Percentiles rank a stretch among this genome's conserved stretches.
These are phyloP conservation scores for Coelopa frigida DNA, from an alignment of 1,140 invertebrate species.

Conservation along the genomic window DNA sequence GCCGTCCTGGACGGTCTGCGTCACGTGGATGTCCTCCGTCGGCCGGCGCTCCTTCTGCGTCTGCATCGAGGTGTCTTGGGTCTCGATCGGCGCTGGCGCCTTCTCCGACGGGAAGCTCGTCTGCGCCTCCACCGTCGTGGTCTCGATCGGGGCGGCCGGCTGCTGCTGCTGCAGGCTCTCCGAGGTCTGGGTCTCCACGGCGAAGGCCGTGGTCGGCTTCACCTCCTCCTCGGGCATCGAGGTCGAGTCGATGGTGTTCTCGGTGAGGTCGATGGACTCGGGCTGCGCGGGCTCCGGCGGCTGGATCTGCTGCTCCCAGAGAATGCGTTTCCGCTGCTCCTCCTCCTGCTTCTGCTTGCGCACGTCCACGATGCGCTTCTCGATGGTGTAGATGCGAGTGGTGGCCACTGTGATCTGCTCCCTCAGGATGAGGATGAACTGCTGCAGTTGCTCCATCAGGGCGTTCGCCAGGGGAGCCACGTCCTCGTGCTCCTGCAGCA, in stretches of 20 bases:
- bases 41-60: constrained; percentile 35
- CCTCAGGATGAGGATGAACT: constrained; percentile 32
- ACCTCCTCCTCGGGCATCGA: constrained; percentile 41
- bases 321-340: constrained; percentile 25
- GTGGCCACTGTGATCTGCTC: constrained; percentile 40
- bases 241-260: constrained; percentile 31
- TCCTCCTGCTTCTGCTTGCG: constrained; percentile 32
- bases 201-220: constrained; percentile 17
- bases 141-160: constrained; percentile 25
- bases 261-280: constrained; percentile 29
- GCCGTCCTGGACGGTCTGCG: constrained; percentile 57
- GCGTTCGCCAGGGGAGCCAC: constrained; percentile 33
- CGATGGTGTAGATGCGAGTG: constrained; percentile 38
- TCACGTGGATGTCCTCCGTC: constrained; percentile 63
- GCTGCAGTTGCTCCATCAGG: constrained; percentile 35
- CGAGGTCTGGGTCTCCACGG: constrained; percentile 49
- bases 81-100: constrained; percentile 32
- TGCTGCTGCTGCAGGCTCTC: constrained; percentile 36
- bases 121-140: constrained; percentile 54
- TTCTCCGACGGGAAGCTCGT: constrained; percentile 47
- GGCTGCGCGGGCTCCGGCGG: constrained; percentile 14
- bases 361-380: constrained; percentile 36
- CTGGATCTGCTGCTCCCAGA: constrained; percentile 29
- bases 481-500: constrained; percentile 36
- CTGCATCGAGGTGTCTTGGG: constrained; percentile 35